phyloP scores from a whole-genome alignment of 2,113 vertebrate species.

The Suricata suricatta region DNA sequence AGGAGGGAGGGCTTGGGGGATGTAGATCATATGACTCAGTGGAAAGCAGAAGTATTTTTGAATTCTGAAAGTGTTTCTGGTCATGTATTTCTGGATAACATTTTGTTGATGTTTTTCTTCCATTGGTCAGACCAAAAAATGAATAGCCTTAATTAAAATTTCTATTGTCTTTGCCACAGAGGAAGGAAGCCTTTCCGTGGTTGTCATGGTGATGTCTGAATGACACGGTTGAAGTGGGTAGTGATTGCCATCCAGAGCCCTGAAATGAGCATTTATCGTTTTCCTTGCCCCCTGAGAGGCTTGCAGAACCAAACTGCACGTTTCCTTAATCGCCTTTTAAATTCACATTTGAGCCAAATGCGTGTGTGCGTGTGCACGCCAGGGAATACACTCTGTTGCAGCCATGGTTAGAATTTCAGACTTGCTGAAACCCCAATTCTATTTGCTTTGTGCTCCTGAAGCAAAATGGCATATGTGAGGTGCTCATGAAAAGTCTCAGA shows the following conservation, averaged over 20 bases:
- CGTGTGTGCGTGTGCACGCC: neutral
- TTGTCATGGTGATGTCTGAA: slow-evolving; percentile 85
- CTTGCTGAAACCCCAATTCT: slow-evolving; percentile 49
- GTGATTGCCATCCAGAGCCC: slow-evolving; percentile 72
- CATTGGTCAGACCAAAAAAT: slow-evolving; percentile 64
- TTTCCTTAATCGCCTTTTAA: slow-evolving; percentile 72
- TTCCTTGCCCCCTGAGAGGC: slow-evolving; percentile 56
- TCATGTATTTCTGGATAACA: slow-evolving; percentile 50
- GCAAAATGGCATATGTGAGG: slow-evolving; percentile 36
- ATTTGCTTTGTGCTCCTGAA: slow-evolving; percentile 56
- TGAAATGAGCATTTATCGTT: slow-evolving; percentile 63
- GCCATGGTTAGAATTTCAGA: neutral
- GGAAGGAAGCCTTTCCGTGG: slow-evolving; percentile 80
- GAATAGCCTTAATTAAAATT: slow-evolving; percentile 81
- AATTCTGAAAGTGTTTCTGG: slow-evolving; percentile 66
- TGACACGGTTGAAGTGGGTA: slow-evolving; percentile 73
- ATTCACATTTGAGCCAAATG: slow-evolving; percentile 41
- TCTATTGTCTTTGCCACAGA: slow-evolving; percentile 78
- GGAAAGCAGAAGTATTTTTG: slow-evolving; percentile 59
- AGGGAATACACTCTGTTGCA: neutral
- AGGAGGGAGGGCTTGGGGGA: neutral
- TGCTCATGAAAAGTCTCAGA: slow-evolving; percentile 48
- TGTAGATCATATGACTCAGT: neutral
- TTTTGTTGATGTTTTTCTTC: slow-evolving; percentile 74
- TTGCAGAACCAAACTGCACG: slow-evolving; percentile 57